These are phyloP conservation scores for Napeogenes inachia DNA, from an alignment of 2,888 invertebrate genomes.

Conservation along the genomic window DNA sequence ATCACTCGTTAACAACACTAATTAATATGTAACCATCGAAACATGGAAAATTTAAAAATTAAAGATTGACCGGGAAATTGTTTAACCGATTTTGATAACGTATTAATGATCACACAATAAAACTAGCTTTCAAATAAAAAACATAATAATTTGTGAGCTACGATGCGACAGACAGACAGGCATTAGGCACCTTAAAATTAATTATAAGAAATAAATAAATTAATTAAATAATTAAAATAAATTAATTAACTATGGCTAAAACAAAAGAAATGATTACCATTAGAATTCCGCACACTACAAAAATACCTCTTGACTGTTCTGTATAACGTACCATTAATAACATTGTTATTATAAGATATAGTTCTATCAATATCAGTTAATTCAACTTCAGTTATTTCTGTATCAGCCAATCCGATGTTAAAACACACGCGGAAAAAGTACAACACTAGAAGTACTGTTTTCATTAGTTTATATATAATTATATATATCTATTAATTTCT, in stretches of 20 bases:
- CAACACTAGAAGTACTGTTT: constrained; percentile 14
- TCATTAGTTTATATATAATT: constrained; percentile 24
- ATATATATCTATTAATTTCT: constrained; percentile 4
- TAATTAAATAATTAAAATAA: too few relatives aligned
- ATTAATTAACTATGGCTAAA: too few relatives aligned
- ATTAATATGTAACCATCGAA: too few relatives aligned
- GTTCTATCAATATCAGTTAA: background rate
- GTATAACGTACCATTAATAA: constrained; percentile 37
- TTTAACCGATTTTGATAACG: too few relatives aligned
- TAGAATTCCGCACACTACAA: constrained; percentile 33
- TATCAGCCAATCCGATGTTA: constrained; percentile 6
- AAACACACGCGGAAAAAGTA: constrained; percentile 22
- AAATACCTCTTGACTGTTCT: constrained; percentile 44
- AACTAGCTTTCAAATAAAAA: background rate
- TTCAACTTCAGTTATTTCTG: constrained; percentile 18
- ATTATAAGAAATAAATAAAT: too few relatives aligned
- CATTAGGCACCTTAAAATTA: too few relatives aligned
- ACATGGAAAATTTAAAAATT: too few relatives aligned
- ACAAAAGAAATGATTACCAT: constrained; percentile 33
- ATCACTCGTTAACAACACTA: too few relatives aligned
- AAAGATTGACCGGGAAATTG: too few relatives aligned
- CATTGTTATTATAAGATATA: background rate
- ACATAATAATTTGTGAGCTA: too few relatives aligned
- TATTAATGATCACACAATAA: background rate
- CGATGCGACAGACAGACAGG: background rate